Conservation (phyloP, 2,888 invertebrate species). For the Harmothoe impar region DNA sequence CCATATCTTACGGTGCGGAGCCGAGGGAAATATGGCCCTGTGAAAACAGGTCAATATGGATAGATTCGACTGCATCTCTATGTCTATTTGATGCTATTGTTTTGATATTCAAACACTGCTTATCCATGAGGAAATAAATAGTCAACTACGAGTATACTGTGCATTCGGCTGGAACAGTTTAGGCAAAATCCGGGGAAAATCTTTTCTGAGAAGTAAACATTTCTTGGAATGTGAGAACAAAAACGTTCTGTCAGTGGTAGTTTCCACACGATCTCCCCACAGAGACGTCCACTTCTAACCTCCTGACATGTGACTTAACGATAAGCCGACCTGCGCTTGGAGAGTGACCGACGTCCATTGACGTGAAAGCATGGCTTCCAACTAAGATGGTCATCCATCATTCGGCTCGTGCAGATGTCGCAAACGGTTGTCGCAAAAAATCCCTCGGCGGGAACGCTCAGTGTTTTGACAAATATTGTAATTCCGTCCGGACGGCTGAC, state of each 20-base stretch:
- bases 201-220: no score
- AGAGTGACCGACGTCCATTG: not conserved
- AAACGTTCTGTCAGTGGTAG: not conserved
- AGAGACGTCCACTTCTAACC: not conserved
- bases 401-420: constrained; percentile 42
- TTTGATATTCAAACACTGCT: no score
- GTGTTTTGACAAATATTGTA: constrained; percentile 59
- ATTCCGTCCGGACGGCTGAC: constrained; percentile 35
- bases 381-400: constrained; percentile 59
- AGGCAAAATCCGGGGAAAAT: no score
- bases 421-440: constrained; percentile 46
- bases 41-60: no score
- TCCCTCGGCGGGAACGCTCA: constrained; percentile 6
- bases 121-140: no score
- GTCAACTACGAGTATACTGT: no score
- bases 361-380: constrained; percentile 33
- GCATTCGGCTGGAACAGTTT: no score
- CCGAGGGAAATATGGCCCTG: no score
- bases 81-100: no score
- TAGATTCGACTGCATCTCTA: no score
- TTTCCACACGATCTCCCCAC: not conserved
- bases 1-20: no score
- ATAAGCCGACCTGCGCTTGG: not conserved
- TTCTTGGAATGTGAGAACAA: not conserved
- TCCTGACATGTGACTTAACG: constrained; percentile 1